These are phyloP conservation scores for Trichacis sp. DNA, from an alignment of 2,888 invertebrate species.

Conservation along the genomic window DNA sequence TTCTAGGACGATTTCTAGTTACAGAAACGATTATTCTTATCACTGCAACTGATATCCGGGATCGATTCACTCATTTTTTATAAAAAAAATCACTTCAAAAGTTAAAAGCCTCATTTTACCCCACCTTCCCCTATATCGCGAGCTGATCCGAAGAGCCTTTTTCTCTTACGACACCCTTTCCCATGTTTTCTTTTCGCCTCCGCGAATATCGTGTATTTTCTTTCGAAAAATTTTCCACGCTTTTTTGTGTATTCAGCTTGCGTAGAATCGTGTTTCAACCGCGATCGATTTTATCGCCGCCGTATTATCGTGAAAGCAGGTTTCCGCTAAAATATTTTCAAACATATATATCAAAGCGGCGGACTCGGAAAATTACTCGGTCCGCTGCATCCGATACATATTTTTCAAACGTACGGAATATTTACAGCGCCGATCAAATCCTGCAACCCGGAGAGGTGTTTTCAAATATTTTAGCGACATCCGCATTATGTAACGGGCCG, in stretches of 20 bases:
- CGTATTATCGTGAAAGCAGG: conserved; percentile 18
- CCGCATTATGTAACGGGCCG: conserved; percentile 55
- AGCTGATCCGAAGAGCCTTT: too few species aligned
- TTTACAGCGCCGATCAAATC: conserved; percentile 32
- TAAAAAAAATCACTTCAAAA: too few species aligned
- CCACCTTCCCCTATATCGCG: too few species aligned
- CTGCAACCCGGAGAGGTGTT: conserved; percentile 47
- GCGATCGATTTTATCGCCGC: conserved; percentile 14
- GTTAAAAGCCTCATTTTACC: too few species aligned
- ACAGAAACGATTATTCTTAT: too few species aligned
- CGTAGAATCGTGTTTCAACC: conserved; percentile 5
- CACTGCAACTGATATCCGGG: too few species aligned
- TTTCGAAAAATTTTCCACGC: too few species aligned
- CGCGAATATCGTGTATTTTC: too few species aligned
- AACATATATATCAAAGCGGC: conserved; percentile 31
- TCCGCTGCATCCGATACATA: conserved; percentile 29
- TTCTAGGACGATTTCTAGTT: too few species aligned
- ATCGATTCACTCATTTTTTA: too few species aligned
- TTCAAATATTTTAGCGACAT: conserved; percentile 62
- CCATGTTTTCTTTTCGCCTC: too few species aligned
- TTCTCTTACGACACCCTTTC: too few species aligned
- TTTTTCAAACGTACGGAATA: conserved; percentile 40
- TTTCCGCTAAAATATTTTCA: conserved; percentile 33
- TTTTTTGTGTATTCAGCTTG: conserved; percentile 38
- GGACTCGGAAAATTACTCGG: conserved; percentile 16